phyloP scores from a whole-genome alignment of 1,140 invertebrate genomes.

The Latrodectus geometricus region DNA sequence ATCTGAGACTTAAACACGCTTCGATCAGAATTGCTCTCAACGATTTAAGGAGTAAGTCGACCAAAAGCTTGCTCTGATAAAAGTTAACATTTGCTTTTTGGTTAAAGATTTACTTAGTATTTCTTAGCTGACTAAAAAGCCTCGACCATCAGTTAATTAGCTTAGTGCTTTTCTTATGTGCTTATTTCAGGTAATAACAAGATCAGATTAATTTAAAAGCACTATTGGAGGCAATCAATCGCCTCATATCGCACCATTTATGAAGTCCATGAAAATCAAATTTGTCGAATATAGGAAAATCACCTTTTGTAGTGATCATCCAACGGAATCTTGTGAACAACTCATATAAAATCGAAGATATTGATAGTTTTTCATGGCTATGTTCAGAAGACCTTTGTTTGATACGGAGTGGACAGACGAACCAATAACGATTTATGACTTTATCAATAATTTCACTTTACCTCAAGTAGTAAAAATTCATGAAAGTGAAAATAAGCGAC shows the following conservation, averaged over 20 bases:
- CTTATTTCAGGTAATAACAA: too few species aligned
- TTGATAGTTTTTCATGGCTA: not conserved
- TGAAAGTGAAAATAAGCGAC: conserved; percentile 48
- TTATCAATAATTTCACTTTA: conserved; percentile 36
- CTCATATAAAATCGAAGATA: not conserved
- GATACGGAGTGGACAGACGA: conserved; percentile 29
- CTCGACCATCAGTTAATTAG: too few species aligned
- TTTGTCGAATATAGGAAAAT: too few species aligned
- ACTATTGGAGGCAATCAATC: too few species aligned
- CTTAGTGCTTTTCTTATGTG: too few species aligned
- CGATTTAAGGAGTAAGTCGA: not conserved
- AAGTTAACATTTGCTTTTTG: too few species aligned
- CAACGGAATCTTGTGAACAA: not conserved
- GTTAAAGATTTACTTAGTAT: too few species aligned
- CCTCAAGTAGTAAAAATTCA: conserved; percentile 63
- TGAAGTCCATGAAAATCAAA: too few species aligned
- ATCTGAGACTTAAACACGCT: not conserved
- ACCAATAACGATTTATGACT: conserved; percentile 44
- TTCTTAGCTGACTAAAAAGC: too few species aligned
- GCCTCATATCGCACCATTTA: too few species aligned
- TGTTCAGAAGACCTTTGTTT: not conserved
- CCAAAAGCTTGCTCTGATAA: not conserved
- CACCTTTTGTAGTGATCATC: not conserved
- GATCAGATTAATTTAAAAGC: too few species aligned
- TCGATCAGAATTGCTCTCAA: conserved; percentile 1